Evolutionary conservation across 2,797 vertebrate species (phyloP), one percentile per base, ranked within the genome.

Genomic region (Spea hammondii): DNA sequence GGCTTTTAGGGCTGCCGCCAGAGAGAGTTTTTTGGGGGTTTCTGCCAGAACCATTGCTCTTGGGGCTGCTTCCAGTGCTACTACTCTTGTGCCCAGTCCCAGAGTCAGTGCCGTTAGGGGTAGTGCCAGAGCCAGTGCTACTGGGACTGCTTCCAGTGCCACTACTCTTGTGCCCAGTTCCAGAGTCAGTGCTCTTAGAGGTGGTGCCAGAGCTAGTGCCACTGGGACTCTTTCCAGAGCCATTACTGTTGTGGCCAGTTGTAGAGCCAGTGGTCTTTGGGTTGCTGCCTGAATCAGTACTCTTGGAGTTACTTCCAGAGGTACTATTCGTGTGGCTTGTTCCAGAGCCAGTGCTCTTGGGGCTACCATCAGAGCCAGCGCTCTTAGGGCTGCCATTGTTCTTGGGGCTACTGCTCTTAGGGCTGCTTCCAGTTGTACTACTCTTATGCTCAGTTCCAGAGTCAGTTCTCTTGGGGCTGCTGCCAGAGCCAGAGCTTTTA

Each of bases 101-200:
- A 62, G 59, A 94, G 0, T 83, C 83, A 3, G 86, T 87, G 3
- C 55, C 60, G 1, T 74, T 88, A 1, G 75, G 69, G 55, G 84
- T 49, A 46, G 83, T 49, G 0, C 83, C 50, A 2, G 77, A 68
- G 47, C 65, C 46, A 32, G 32, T 1, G 32, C 32, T 32, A 1
- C 2, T 32, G 2, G 32, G 32, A 32, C n/a, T n/a, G n/a, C n/a
- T n/a, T n/a, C n/a, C n/a, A n/a, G n/a, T n/a, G n/a, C n/a, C 32
- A 0, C 79, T 65, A 0, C 84, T 72, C 49, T 65, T 65, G 10
- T 47, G 17, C 5, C 7, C 53, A 48, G 9, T 46, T 6, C 49
- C 7, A 65, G 72, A 53, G 6, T 1, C 11, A 32, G 5, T 65
- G 49, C 4, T 65, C 6, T 65, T 54, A n/a, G n/a, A n/a, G 55